A percentile compares a stretch with the other conserved stretches of the same genome.
Evolutionary conservation across 1,140 invertebrate genomes (phyloP).

Genomic region (Macrobrachium nipponense): DNA sequence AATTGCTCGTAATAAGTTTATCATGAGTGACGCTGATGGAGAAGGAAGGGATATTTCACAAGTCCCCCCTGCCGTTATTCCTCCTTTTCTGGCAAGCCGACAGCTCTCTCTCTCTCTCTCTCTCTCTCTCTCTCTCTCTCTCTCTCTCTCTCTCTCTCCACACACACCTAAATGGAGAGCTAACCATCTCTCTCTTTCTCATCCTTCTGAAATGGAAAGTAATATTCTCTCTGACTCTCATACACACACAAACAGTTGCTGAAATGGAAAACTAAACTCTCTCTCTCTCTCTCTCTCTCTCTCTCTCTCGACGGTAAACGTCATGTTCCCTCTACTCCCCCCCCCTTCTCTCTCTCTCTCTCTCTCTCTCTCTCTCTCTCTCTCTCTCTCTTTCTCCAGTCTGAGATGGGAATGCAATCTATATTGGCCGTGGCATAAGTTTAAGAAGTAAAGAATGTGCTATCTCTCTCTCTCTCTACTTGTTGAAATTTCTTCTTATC

Average conservation of each 20-base stretch:
- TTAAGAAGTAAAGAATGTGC: background rate
- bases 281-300: constrained; percentile 29
- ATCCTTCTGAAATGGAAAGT: too few species aligned
- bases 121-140: constrained; percentile 19
- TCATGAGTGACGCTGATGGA: too few species aligned
- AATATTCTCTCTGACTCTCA: constrained; percentile 33
- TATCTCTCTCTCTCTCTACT: too few species aligned
- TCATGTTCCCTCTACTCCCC: background rate
- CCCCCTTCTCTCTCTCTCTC: background rate
- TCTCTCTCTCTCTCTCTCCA: constrained; percentile 11
- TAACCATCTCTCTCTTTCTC: constrained; percentile 27
- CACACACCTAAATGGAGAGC: background rate
- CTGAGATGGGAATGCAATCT: background rate
- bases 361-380: constrained; percentile 6
- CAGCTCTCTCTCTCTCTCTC: background rate
- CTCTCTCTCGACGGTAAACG: background rate
- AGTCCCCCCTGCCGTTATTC: too few species aligned
- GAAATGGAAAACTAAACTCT: too few species aligned
- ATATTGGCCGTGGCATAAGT: background rate
- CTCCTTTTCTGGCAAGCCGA: background rate
- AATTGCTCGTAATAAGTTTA: background rate
- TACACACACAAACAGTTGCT: too few species aligned
- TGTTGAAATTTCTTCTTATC: too few species aligned
- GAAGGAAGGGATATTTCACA: too few species aligned
- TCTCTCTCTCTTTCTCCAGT: constrained; percentile 4